Percentiles rank a stretch among this genome's conserved stretches.
phyloP scores from a whole-genome alignment of 2,888 invertebrate species.

The Agrotis puta region DNA sequence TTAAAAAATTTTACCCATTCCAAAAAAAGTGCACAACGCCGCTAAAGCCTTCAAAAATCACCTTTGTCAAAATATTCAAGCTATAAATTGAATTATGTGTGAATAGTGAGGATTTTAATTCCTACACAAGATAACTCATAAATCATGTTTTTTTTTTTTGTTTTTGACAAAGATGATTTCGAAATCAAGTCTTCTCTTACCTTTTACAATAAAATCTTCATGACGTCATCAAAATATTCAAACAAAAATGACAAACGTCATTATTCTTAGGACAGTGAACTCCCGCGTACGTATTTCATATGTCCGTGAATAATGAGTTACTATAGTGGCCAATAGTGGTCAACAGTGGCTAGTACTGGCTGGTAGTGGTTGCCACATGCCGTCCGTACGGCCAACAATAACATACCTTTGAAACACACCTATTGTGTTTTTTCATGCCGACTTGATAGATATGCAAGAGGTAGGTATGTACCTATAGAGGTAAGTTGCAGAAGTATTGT shows the following conservation, averaged over 20 bases:
- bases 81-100: no score
- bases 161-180: no score
- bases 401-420: constrained; percentile 74
- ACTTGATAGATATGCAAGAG: constrained; percentile 10
- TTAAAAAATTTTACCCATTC: no score
- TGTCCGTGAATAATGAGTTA: constrained; percentile 45
- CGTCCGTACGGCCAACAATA: constrained; percentile 77
- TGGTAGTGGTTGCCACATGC: constrained; percentile 27
- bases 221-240: constrained; percentile 4
- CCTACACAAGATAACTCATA: no score
- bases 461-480: background rate
- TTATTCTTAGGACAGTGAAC: constrained; percentile 38
- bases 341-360: background rate
- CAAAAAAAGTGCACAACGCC: no score
- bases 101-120: no score
- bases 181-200: no score
- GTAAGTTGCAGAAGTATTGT: constrained; percentile 37
- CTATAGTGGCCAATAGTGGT: constrained; percentile 22
- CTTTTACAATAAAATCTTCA: background rate
- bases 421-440: constrained; percentile 76
- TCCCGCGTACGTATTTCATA: background rate
- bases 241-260: constrained; percentile 41
- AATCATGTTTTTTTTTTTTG: no score
- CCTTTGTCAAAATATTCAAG: no score
- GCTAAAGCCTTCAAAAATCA: no score